Evolutionary conservation across 2,888 invertebrate genomes (phyloP), one percentile per base, ranked within the genome.

Genomic region (Melieria omissa): DNA sequence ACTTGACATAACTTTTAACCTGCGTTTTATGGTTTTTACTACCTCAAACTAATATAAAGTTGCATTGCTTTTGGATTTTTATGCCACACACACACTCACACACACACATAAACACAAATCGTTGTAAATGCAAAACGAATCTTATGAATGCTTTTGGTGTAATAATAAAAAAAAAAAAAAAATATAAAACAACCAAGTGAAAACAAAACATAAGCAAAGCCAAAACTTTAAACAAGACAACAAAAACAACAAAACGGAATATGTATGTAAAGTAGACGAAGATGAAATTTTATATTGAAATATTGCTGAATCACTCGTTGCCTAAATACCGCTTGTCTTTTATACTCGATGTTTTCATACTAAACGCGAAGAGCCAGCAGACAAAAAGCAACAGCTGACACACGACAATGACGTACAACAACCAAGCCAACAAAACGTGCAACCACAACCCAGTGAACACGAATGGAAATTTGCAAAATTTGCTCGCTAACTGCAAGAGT

Each of bases 251-350:
- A 68, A 67, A 61, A 62, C 52, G 76, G 74, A 72, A 79, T 78
- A 77, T 29, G 29, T 29, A 29, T 29, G 29, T 29, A 79, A 74
- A 76, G 67, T 72, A 73, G 78, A 79, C 76, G 76, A 76, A 80
- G 75, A 78, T 71, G 73, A 73, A 79, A 80, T 71, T 73, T 71
- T 73, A 70, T 70, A 70, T 70, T 71, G 64, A 71, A 66, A 75
- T 74, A 81, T 84, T 84, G 84, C 84, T 84, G 84, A 84, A 84
- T 84, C 84, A 84, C 84, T 84, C 80, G 84, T 84, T 84, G 84
- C 84, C 84, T 84, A 83, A 84, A 83, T 84, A 83, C 83, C 82
- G 83, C 84, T 84, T 84, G 81, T 83, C 83, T 84, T 84, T 84
- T 83, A 83, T 84, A 84, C 83, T 84, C 79, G 81, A 82, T 79